Evolutionary conservation across 2,888 invertebrate genomes (phyloP), one percentile per base, ranked within the genome.

Genomic region (Napeogenes sylphis): DNA sequence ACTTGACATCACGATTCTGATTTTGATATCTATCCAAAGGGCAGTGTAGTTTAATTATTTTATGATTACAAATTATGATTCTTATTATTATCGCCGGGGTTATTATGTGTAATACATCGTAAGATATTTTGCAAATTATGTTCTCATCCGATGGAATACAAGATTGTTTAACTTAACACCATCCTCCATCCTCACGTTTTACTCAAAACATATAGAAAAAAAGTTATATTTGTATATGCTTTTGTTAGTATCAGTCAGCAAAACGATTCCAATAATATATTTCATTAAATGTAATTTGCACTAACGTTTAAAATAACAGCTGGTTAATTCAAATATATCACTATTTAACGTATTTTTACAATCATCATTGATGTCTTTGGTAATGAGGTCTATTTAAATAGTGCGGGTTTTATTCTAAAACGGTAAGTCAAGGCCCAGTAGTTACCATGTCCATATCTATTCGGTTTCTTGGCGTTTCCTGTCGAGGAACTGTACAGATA

Each of bases 361-460:
- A 61, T 60, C 63, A 71, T 62, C 73, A 70, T 72, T 71, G 67
- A 69, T 73, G 68, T 71, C 68, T 71, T 74, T 72, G 71, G 73
- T 74, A 71, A 71, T 72, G 66, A 78, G 77, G 67, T 76, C 76
- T 75, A 81, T 85, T 85, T 81, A 81, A 82, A 83, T 78, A 80
- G 83, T 79, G 80, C 75, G 74, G 81, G 84, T 87, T 81, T 84
- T 84, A 82, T 83, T 87, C 84, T 84, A 84, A 89, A 89, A 88
- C 89, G 85, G 88, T 88, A 86, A 88, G 84, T 87, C 88, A 88
- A 89, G 90, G 90, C 74, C 80, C 71, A 74, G 75, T 84, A 87
- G 89, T 90, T 87, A 83, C 84, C 82, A 82, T 80, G 84, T 81
- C 82, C 82, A 82, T 87, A 90, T 87, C 87, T 87, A 87, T 85